Evolutionary conservation across 1,140 invertebrate genomes (phyloP), one percentile per base, ranked within the genome.

Genomic region (Conopomorpha cramerella): DNA sequence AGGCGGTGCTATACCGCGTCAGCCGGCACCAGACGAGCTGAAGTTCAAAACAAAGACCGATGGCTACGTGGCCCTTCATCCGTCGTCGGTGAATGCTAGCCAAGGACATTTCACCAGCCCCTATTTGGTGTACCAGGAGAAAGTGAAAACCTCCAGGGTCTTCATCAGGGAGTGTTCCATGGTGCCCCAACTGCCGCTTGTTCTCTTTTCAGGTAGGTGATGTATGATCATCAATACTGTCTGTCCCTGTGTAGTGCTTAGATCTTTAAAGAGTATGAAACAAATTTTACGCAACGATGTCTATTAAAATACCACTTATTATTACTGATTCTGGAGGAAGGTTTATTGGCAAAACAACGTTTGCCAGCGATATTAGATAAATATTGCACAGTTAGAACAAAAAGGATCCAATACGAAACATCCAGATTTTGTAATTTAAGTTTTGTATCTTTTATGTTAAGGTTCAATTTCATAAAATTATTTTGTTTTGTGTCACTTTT

Each of bases 91-190:
- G 1, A 91, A 90, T 65, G 84, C 83, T 13, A 77, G 72, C 2
- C 73, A 84, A 1, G 81, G 77, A 7, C 61, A 83, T 46, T 93
- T 87, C 51, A 59, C 82, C 8, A 88, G 86, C 45, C 88, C 89
- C 0, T 95, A 91, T 64, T 51, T 94, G 1, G 86, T 93, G 6
- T 95, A 86, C 57, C 89, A 93, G 55, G 88, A 91, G 58, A 91
- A 92, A 70, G 83, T 93, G 18, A 90, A 90, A 63, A 93, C 90
- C 0, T 86, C 83, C 1, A 81, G 83, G 50, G 84, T 93, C 4
- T 93, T 86, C 55, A 86, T 94, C 15, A 81, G 89, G 40, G 91
- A 93, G 55, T 86, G 88, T 39, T 88, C 88, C 1, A 87, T 92
- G 84, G 82, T 93, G 15, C 87, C 90, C 0, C 79, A 88, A 14